Conservation (phyloP, 2,888 invertebrate genomes). For the Ormyrus thymus region DNA sequence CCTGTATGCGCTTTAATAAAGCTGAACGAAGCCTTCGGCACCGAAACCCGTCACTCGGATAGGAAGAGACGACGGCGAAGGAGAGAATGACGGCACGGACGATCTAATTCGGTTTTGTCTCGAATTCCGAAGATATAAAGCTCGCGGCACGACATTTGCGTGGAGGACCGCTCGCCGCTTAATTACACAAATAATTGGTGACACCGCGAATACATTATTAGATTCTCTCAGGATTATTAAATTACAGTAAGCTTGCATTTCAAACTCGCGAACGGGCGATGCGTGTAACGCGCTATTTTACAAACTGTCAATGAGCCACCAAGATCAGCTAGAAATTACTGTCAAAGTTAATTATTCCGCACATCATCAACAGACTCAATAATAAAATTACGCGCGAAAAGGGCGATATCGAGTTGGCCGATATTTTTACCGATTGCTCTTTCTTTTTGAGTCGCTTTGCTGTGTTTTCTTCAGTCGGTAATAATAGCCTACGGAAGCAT, state of each 20-base stretch:
- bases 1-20: slow-evolving; percentile 29
- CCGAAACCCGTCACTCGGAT: slow-evolving; percentile 2
- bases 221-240: slow-evolving; percentile 33
- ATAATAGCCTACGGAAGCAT: neutral
- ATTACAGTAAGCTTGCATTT: slow-evolving; percentile 14
- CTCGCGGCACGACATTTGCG: too few species aligned
- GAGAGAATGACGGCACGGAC: neutral
- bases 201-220: slow-evolving; percentile 20
- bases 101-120: slow-evolving; percentile 17
- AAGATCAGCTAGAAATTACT: neutral
- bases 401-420: too few species aligned
- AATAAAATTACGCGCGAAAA: too few species aligned
- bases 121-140: too few species aligned
- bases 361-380: neutral
- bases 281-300: slow-evolving; percentile 15
- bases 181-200: too few species aligned
- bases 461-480: neutral
- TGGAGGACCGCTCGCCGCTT: too few species aligned
- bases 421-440: neutral
- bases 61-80: neutral
- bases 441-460: neutral
- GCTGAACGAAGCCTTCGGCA: slow-evolving; percentile 17
- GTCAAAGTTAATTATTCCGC: slow-evolving; percentile 12
- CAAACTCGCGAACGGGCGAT: neutral
- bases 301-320: slow-evolving; percentile 25